Evolutionary conservation across 2,888 invertebrate species (phyloP).

Genomic region (Drosophila falleni): DNA sequence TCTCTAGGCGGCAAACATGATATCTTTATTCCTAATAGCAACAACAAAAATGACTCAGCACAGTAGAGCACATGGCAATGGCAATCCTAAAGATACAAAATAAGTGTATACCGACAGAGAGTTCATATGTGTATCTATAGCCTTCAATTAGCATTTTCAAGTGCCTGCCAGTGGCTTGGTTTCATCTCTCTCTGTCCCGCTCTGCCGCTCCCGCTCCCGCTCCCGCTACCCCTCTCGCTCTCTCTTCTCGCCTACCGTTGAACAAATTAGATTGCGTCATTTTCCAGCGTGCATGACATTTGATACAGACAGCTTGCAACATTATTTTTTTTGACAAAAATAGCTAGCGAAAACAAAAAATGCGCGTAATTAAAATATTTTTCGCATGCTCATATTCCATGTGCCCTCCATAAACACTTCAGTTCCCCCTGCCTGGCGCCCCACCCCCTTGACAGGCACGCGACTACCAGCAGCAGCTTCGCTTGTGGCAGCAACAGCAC

Average conservation of each 20-base stretch:
- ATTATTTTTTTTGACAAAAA: conserved; percentile 60
- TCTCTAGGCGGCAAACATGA: conserved; percentile 34
- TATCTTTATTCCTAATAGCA: conserved; percentile 23
- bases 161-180: conserved; percentile 32
- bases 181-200: background rate
- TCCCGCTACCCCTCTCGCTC: background rate
- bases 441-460: conserved; percentile 49
- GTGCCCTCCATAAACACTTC: conserved; percentile 30
- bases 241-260: background rate
- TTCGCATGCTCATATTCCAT: conserved; percentile 70
- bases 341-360: conserved; percentile 51
- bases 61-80: conserved; percentile 42
- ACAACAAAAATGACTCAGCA: conserved; percentile 45
- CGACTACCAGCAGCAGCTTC: conserved; percentile 67
- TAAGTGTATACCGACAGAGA: background rate
- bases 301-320: conserved; percentile 60
- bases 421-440: background rate
- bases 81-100: conserved; percentile 44
- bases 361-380: conserved; percentile 71
- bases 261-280: conserved; percentile 57
- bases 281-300: conserved; percentile 51
- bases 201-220: conserved; percentile 2
- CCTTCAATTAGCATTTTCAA: conserved; percentile 75
- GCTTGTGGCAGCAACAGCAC: conserved; percentile 15
- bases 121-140: conserved; percentile 40